Percentiles rank a stretch among this genome's conserved stretches.
phyloP scores from a whole-genome alignment of 2,888 invertebrate species.

The Alcis repandata region DNA sequence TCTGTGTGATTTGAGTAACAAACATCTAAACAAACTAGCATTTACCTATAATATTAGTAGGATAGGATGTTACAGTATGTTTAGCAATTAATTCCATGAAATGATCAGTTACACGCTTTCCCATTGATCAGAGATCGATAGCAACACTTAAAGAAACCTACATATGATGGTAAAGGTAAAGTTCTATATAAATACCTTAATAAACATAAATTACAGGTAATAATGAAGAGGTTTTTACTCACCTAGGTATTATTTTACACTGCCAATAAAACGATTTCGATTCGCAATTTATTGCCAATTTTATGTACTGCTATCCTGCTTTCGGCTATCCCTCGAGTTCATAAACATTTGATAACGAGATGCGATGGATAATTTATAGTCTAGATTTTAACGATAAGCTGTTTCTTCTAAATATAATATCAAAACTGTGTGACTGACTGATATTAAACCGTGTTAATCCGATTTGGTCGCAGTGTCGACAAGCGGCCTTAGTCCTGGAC shows the following conservation, averaged over 20 bases:
- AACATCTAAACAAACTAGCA: too few relatives aligned
- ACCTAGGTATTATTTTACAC: slow-evolving; percentile 30
- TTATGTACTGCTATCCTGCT: not conserved
- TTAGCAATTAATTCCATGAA: too few relatives aligned
- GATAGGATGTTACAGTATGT: too few relatives aligned
- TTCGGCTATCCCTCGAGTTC: not conserved
- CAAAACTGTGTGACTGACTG: slow-evolving; percentile 10
- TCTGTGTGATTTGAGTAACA: too few relatives aligned
- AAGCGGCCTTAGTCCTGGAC: too few relatives aligned
- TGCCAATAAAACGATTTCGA: slow-evolving; percentile 23
- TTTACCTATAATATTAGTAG: too few relatives aligned
- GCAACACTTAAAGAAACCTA: too few relatives aligned
- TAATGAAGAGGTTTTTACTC: slow-evolving; percentile 19
- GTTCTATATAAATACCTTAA: not conserved
- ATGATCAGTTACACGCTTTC: too few relatives aligned
- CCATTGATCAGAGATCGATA: too few relatives aligned
- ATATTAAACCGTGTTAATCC: too few relatives aligned
- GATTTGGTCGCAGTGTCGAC: too few relatives aligned
- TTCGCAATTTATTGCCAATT: slow-evolving; percentile 31
- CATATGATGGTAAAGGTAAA: too few relatives aligned
- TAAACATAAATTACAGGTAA: not conserved
- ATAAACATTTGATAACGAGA: slow-evolving; percentile 14
- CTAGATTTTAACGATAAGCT: slow-evolving; percentile 58
- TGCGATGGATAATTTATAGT: slow-evolving; percentile 11
- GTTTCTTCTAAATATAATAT: slow-evolving; percentile 58